phyloP scores from a whole-genome alignment of 2,888 invertebrate species.

The Cremastinae sp. region DNA sequence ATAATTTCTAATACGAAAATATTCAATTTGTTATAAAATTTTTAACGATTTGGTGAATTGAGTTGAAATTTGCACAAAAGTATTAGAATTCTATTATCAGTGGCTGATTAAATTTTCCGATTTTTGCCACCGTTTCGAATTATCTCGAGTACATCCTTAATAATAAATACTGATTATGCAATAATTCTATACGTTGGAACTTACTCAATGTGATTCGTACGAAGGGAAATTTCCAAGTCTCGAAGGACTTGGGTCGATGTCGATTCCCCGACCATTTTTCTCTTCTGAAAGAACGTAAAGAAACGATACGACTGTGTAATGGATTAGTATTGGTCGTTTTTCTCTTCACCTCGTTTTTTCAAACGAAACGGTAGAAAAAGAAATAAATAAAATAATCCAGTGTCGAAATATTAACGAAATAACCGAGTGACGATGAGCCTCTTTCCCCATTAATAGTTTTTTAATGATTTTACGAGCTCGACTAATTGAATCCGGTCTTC shows the following conservation, averaged over 20 bases:
- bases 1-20: too few species aligned
- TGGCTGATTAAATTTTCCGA: too few species aligned
- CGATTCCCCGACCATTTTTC: slow-evolving; percentile 97
- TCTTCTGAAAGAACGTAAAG: slow-evolving; percentile 89
- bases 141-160: too few species aligned
- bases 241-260: slow-evolving; percentile 99
- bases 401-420: neutral
- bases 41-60: too few species aligned
- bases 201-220: slow-evolving; percentile 99
- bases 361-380: slow-evolving; percentile 32
- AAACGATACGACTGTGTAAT: slow-evolving; percentile 79
- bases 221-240: slow-evolving; percentile 98
- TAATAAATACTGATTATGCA: too few species aligned
- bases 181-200: slow-evolving; percentile 76
- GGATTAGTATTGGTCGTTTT: slow-evolving; percentile 70
- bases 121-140: too few species aligned
- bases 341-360: slow-evolving; percentile 59
- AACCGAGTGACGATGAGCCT: neutral
- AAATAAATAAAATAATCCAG: slow-evolving; percentile 26
- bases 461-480: slow-evolving; percentile 36
- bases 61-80: too few species aligned
- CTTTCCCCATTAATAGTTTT: neutral
- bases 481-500: too few species aligned
- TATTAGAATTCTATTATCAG: too few species aligned
- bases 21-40: too few species aligned